A percentile compares a stretch with the other conserved stretches of the same genome.
Evolutionary conservation across 2,113 vertebrate genomes (phyloP).

Genomic region (Caretta caretta): DNA sequence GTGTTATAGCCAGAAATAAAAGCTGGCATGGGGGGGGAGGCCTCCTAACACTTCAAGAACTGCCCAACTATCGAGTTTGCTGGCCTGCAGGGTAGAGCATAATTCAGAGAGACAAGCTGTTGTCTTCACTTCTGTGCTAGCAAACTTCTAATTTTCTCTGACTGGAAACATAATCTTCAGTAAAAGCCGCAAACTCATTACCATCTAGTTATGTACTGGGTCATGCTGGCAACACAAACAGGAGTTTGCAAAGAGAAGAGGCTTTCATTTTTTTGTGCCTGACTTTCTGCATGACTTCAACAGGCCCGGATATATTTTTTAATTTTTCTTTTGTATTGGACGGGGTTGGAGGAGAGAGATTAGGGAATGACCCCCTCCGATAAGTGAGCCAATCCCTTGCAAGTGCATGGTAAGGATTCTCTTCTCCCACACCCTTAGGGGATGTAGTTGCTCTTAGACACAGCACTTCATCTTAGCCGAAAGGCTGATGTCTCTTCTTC

Average conservation of each 20-base stretch:
- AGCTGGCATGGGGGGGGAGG: background rate
- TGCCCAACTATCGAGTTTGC: background rate
- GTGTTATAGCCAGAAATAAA: background rate
- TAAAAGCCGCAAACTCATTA: background rate
- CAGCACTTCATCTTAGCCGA: background rate
- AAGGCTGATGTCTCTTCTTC: background rate
- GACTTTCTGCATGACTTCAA: background rate
- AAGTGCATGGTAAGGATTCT: background rate
- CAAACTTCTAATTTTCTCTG: background rate
- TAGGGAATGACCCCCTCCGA: background rate
- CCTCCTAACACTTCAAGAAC: background rate
- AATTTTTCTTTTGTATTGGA: background rate
- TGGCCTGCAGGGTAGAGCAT: background rate
- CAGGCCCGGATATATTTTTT: background rate
- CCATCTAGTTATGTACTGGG: background rate
- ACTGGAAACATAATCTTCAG: background rate
- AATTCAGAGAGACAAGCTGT: constrained; percentile 20
- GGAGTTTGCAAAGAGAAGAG: background rate
- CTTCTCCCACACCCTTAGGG: background rate
- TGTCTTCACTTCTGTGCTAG: background rate
- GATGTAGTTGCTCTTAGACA: background rate
- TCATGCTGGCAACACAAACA: background rate
- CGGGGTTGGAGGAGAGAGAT: background rate
- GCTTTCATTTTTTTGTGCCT: background rate
- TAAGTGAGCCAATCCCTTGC: background rate